These are phyloP conservation scores for Chamaea fasciata DNA, from an alignment of 2,113 vertebrate species.

Conservation along the genomic window DNA sequence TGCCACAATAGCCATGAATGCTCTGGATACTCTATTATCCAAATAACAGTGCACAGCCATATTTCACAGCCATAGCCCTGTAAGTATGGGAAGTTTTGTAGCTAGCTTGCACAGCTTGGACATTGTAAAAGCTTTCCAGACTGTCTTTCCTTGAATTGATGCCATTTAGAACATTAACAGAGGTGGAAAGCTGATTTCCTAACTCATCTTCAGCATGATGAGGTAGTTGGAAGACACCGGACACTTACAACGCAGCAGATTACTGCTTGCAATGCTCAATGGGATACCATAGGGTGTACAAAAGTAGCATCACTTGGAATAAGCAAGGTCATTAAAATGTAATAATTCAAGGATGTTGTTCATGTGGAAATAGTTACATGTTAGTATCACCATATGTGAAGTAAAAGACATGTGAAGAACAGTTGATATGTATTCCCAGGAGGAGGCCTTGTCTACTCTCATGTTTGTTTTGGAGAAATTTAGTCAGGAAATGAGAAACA, in stretches of 20 bases:
- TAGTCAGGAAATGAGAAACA: constrained; percentile 9
- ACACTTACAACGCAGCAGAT: neutral
- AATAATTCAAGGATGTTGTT: neutral
- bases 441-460: constrained; percentile 9
- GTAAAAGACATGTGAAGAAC: neutral
- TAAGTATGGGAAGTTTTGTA: neutral
- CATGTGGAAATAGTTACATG: neutral
- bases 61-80: constrained; percentile 3
- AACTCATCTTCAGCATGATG: constrained; percentile 50
- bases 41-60: constrained; percentile 13
- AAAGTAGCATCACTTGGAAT: neutral
- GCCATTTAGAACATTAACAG: neutral
- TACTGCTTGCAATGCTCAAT: neutral
- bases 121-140: neutral
- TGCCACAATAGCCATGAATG: neutral
- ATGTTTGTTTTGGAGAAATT: constrained; percentile 18
- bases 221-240: constrained; percentile 68
- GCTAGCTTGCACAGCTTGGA: neutral
- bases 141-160: neutral
- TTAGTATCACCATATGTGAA: neutral
- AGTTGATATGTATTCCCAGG: neutral
- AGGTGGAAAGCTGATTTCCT: constrained; percentile 39
- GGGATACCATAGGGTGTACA: neutral
- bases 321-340: neutral
- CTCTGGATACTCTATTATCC: neutral